phyloP scores from a whole-genome alignment of 2,888 invertebrate genomes.

The Corbicula japonica region DNA sequence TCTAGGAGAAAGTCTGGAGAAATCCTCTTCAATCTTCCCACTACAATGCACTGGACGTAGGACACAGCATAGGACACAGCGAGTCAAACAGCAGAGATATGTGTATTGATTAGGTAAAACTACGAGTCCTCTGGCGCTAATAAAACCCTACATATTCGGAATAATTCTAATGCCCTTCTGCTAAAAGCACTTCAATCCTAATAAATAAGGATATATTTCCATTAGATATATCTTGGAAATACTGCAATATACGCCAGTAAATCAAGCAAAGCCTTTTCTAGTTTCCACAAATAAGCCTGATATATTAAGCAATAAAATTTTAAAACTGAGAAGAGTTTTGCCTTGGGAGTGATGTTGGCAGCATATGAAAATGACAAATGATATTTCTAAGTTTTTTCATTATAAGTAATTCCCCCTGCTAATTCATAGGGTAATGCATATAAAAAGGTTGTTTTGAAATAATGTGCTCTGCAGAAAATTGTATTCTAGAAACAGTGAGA shows the following conservation, averaged over 20 bases:
- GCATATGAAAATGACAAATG: too few species aligned
- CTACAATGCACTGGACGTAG: too few species aligned
- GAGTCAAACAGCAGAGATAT: neutral
- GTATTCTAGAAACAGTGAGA: too few species aligned
- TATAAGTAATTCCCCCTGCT: too few species aligned
- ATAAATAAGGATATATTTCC: constrained; percentile 34
- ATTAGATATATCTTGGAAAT: constrained; percentile 20
- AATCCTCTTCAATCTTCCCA: constrained; percentile 27
- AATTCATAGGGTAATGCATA: too few species aligned
- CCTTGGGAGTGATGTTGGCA: too few species aligned
- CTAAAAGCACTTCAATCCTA: constrained; percentile 20
- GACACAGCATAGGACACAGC: too few species aligned
- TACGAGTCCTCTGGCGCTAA: constrained; percentile 30
- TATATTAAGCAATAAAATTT: neutral
- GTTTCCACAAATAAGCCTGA: neutral
- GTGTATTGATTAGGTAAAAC: constrained; percentile 25
- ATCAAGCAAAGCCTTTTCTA: constrained; percentile 12
- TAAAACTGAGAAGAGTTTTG: too few species aligned
- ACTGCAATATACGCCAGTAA: constrained; percentile 21
- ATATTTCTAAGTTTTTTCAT: too few species aligned
- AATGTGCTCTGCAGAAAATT: too few species aligned
- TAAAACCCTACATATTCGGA: constrained; percentile 26
- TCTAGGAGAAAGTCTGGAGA: too few species aligned
- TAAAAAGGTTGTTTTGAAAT: too few species aligned
- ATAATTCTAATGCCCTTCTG: constrained; percentile 25